phyloP scores from a whole-genome alignment of 2,888 invertebrate species.

The Prosapia bicincta region DNA sequence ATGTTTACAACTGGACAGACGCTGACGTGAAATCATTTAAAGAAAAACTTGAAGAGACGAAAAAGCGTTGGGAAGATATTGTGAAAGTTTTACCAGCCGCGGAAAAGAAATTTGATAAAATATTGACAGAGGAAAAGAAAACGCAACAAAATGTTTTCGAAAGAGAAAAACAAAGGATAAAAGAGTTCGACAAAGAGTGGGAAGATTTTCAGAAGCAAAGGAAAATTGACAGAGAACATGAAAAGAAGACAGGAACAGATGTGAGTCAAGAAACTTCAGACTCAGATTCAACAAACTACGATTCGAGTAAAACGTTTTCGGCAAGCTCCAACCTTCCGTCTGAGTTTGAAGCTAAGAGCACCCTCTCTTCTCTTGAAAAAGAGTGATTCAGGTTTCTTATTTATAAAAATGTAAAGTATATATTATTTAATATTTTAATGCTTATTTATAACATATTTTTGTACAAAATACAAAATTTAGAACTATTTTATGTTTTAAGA shows the following conservation, averaged over 20 bases:
- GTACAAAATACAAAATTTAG: too few relatives aligned
- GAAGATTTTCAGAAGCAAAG: neutral
- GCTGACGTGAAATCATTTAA: neutral
- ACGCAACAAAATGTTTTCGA: neutral
- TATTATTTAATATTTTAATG: too few relatives aligned
- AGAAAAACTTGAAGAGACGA: neutral
- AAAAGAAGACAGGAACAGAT: neutral
- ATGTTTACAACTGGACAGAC: neutral
- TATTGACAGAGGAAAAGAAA: neutral
- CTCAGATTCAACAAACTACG: neutral
- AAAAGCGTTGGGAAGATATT: neutral
- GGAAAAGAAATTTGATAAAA: neutral
- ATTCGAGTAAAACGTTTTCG: neutral
- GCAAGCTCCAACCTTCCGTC: neutral
- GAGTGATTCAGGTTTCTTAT: neutral
- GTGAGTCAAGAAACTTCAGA: neutral
- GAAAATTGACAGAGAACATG: neutral
- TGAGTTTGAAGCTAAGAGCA: neutral
- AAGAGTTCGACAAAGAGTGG: neutral
- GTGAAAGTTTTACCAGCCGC: neutral
- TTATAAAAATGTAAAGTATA: too few relatives aligned
- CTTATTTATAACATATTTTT: too few relatives aligned
- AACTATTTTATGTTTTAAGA: too few relatives aligned
- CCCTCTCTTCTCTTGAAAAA: neutral
- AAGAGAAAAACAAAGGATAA: neutral